Percentiles rank a stretch among this genome's conserved stretches.
phyloP scores from a whole-genome alignment of 2,888 invertebrate species.

The Pterobdella sp. region DNA sequence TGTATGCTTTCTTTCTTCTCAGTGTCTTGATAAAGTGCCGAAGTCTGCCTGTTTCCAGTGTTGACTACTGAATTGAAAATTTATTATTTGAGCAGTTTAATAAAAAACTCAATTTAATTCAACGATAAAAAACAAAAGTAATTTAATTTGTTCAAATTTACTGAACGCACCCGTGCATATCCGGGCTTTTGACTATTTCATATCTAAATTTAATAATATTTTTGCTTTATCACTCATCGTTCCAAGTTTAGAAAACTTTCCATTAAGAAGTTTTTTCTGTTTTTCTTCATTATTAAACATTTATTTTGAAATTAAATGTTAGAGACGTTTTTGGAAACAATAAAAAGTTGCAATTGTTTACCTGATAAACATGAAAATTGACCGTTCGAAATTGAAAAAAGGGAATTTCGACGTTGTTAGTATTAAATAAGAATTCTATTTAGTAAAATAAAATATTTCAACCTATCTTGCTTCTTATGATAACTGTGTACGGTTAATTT shows the following conservation, averaged over 20 bases:
- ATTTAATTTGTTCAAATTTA: no score
- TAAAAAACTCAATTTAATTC: no score
- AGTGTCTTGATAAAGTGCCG: no score
- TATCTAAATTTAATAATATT: neutral
- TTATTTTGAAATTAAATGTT: neutral
- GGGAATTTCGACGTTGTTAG: constrained; percentile 72
- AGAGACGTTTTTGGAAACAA: constrained; percentile 6
- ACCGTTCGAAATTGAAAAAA: constrained; percentile 70
- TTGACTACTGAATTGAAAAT: no score
- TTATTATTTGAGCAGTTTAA: no score
- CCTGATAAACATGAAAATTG: constrained; percentile 64
- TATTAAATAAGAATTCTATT: constrained; percentile 10
- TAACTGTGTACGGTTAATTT: neutral
- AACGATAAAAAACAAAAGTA: no score
- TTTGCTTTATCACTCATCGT: neutral
- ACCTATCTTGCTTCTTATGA: neutral
- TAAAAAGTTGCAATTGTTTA: neutral
- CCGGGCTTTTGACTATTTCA: constrained; percentile 20
- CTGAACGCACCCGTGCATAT: constrained; percentile 20
- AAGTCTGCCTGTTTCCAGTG: no score
- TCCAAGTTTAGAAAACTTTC: neutral
- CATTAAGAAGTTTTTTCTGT: neutral
- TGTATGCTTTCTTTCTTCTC: no score
- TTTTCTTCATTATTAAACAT: neutral
- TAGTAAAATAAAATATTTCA: neutral